Evolutionary conservation across 2,113 vertebrate species (phyloP).

Genomic region (Oenanthe oenanthe): DNA sequence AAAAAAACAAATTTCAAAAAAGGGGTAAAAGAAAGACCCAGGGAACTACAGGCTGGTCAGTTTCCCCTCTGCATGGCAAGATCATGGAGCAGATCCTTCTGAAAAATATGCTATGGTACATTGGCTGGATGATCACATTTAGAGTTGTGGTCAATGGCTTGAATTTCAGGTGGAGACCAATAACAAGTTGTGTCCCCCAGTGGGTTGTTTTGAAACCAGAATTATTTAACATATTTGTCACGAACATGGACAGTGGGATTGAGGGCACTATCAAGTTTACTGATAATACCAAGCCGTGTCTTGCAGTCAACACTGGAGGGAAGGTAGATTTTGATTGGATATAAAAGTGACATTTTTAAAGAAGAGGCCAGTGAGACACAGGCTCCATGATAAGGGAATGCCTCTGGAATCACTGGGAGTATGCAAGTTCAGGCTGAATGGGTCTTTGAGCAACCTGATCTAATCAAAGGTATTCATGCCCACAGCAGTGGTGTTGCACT

Average conservation of each 20-base stretch:
- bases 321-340: not conserved
- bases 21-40: not conserved
- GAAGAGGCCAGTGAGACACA: not conserved
- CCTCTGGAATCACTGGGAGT: not conserved
- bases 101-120: not conserved
- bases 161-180: not conserved
- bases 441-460: not conserved
- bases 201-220: not conserved
- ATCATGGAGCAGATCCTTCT: not conserved
- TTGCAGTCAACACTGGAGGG: not conserved
- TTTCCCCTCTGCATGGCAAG: not conserved
- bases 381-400: not conserved
- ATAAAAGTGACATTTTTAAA: not conserved
- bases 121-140: not conserved
- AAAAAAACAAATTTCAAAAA: not conserved
- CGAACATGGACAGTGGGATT: not conserved
- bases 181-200: accelerated
- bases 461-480: not conserved
- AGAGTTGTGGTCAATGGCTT: not conserved
- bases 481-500: not conserved
- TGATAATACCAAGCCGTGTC: not conserved
- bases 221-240: not conserved
- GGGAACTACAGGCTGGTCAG: not conserved
- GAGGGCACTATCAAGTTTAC: not conserved
- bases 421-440: not conserved